These are phyloP conservation scores for Noctua pronuba DNA, from an alignment of 2,888 invertebrate species.

Conservation along the genomic window DNA sequence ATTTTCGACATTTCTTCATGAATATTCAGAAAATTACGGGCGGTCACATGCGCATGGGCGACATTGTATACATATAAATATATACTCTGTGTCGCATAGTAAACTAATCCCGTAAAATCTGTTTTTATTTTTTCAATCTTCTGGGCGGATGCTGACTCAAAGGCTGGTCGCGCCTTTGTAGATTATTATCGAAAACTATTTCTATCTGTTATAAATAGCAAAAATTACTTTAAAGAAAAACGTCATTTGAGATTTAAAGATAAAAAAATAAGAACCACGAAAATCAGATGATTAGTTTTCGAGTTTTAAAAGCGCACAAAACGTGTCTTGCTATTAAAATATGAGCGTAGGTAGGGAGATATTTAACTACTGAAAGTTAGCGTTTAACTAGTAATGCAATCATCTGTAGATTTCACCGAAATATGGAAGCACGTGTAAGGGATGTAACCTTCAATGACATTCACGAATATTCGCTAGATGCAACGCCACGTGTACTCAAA, in stretches of 20 bases:
- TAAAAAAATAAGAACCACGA: background rate
- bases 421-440: background rate
- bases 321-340: background rate
- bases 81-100: too few relatives aligned
- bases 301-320: background rate
- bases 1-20: too few relatives aligned
- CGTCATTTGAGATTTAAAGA: background rate
- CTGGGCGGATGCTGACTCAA: too few relatives aligned
- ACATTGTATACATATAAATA: too few relatives aligned
- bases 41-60: too few relatives aligned
- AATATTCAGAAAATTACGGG: too few relatives aligned
- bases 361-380: background rate
- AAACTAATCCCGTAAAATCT: too few relatives aligned
- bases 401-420: background rate
- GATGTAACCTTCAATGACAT: constrained; percentile 9
- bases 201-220: background rate
- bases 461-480: constrained; percentile 1
- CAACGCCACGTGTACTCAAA: constrained; percentile 19
- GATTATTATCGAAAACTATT: too few relatives aligned
- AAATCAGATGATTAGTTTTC: background rate
- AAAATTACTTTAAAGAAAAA: background rate
- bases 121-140: too few relatives aligned
- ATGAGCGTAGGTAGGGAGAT: background rate
- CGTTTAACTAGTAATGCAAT: background rate
- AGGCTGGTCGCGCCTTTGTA: too few relatives aligned